Percentiles rank a stretch among this genome's conserved stretches.
Conservation (phyloP, 2,797 vertebrate species). For the Gymnothorax javanicus region DNA sequence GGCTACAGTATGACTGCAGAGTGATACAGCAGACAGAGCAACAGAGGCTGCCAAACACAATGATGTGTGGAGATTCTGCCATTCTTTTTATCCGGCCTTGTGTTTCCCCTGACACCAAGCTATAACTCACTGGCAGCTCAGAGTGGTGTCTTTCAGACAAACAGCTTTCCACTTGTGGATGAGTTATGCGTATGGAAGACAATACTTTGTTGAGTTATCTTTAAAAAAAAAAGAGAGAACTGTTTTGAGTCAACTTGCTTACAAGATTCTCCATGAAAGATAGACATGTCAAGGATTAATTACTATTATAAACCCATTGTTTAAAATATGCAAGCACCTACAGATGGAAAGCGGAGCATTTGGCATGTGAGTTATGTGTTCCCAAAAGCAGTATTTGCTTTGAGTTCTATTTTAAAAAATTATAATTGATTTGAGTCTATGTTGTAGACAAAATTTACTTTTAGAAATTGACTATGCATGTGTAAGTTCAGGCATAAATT, state of each 20-base stretch:
- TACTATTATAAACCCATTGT: no score
- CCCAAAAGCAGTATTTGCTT: background rate
- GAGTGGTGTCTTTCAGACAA: background rate
- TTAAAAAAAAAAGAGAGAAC: no score
- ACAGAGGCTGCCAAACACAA: conserved; percentile 1
- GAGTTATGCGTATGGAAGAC: background rate
- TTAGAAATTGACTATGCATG: background rate
- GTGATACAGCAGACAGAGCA: background rate
- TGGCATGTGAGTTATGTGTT: background rate
- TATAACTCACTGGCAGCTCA: conserved; percentile 5
- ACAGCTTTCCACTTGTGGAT: background rate
- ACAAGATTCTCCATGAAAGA: no score
- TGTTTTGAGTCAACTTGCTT: no score
- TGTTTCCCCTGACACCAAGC: background rate
- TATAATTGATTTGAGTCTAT: background rate
- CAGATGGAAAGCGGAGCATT: no score
- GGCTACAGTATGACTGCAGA: background rate
- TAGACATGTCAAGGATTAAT: no score
- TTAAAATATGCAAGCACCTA: no score
- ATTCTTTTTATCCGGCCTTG: background rate
- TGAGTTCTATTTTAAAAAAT: background rate
- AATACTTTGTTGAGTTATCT: background rate
- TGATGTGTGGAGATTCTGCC: background rate
- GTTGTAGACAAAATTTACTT: background rate
- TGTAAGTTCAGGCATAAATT: background rate